phyloP scores from a whole-genome alignment of 2,888 invertebrate genomes.

The Boloria euphrosyne region DNA sequence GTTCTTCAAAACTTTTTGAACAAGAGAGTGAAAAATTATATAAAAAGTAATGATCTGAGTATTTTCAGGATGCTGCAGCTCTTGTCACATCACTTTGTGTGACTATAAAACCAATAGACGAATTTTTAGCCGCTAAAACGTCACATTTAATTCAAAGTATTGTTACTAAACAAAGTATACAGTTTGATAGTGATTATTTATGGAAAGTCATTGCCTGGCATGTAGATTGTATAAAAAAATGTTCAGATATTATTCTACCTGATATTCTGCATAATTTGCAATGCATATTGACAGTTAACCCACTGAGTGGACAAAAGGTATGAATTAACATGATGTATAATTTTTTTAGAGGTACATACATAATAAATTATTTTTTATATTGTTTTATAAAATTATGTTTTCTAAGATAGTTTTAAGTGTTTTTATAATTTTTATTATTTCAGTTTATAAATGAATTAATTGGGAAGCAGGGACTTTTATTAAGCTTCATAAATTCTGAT shows the following conservation, averaged over 20 bases:
- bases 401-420: background rate
- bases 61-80: constrained; percentile 65
- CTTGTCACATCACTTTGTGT: constrained; percentile 62
- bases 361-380: too few species aligned
- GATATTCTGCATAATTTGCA: constrained; percentile 73
- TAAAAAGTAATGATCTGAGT: background rate
- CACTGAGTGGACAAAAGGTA: constrained; percentile 60
- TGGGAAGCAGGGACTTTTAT: constrained; percentile 61
- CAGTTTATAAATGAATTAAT: constrained; percentile 68
- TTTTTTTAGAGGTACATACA: too few species aligned
- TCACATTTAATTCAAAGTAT: constrained; percentile 82
- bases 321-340: constrained; percentile 15
- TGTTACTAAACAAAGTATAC: constrained; percentile 78
- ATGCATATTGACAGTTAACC: constrained; percentile 60
- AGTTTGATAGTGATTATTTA: constrained; percentile 58
- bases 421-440: constrained; percentile 35
- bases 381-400: background rate
- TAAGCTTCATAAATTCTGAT: constrained; percentile 56
- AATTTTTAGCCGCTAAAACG: constrained; percentile 80
- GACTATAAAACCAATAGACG: constrained; percentile 73
- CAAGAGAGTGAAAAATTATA: background rate
- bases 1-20: constrained; percentile 47
- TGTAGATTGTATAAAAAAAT: constrained; percentile 65
- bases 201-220: constrained; percentile 70
- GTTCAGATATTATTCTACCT: constrained; percentile 66